A percentile compares a stretch with the other conserved stretches of the same genome.
Conservation (phyloP, 1,140 invertebrate species). For the Leptinotarsa texana region DNA sequence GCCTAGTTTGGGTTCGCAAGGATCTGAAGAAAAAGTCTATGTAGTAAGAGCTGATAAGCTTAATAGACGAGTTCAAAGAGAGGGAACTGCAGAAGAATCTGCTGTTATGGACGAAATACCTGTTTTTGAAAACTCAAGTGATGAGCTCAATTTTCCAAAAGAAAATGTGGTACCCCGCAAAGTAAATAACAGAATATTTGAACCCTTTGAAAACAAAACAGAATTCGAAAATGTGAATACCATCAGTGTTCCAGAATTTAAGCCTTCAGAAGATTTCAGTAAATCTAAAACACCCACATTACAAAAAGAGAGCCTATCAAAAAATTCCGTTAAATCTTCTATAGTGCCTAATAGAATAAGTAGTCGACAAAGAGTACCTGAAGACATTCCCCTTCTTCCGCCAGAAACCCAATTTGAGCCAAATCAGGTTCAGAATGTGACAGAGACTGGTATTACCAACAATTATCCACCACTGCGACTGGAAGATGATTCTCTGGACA, state of each 20-base stretch:
- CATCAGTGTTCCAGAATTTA: neutral
- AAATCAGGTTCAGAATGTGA: conserved; percentile 2
- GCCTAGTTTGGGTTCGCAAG: conserved; percentile 20
- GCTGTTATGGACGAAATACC: neutral
- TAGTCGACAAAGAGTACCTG: conserved; percentile 22
- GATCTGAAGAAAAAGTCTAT: neutral
- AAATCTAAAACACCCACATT: neutral
- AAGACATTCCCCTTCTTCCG: neutral
- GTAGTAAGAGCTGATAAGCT: neutral
- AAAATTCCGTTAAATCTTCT: neutral
- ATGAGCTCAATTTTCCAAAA: neutral
- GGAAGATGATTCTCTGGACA: neutral
- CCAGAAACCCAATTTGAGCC: conserved; percentile 8
- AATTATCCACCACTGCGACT: conserved; percentile 11
- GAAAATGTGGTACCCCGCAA: neutral
- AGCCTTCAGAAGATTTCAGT: neutral
- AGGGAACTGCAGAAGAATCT: neutral
- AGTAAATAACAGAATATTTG: conserved; percentile 17
- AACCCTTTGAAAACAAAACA: neutral
- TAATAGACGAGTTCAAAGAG: neutral
- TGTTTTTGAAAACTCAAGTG: neutral
- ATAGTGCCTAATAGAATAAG: neutral
- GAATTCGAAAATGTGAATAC: neutral
- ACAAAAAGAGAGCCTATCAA: neutral
- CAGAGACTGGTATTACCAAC: conserved; percentile 10